phyloP scores from a whole-genome alignment of 1,140 invertebrate genomes.

The Lordiphosa collinella region DNA sequence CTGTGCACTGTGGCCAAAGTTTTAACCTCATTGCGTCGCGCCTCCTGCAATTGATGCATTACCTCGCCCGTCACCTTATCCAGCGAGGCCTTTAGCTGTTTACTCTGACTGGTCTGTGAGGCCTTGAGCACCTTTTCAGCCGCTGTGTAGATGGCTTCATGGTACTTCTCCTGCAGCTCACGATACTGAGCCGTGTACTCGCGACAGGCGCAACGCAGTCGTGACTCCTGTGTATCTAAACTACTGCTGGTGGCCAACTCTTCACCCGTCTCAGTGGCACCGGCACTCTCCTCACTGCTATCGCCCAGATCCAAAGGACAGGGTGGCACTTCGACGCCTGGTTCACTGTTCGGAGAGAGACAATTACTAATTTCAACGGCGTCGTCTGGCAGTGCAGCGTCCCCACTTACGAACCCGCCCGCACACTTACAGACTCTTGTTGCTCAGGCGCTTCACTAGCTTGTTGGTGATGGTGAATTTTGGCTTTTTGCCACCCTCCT shows the following conservation, averaged over 20 bases:
- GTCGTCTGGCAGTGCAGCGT: conserved; percentile 53
- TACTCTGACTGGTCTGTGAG: conserved; percentile 90
- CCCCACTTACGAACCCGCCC: conserved; percentile 11
- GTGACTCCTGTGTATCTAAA: conserved; percentile 84
- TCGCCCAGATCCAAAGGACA: conserved; percentile 68
- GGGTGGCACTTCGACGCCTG: conserved; percentile 71
- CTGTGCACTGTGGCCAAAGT: conserved; percentile 88
- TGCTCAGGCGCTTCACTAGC: conserved; percentile 89
- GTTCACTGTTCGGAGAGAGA: conserved; percentile 70
- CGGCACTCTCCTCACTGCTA: conserved; percentile 78
- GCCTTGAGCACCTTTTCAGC: conserved; percentile 89
- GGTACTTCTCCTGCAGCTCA: conserved; percentile 91
- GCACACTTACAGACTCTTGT: conserved; percentile 88
- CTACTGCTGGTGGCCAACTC: conserved; percentile 80
- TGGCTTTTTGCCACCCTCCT: conserved; percentile 83
- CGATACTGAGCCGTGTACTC: conserved; percentile 88
- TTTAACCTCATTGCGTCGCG: conserved; percentile 92
- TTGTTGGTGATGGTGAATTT: conserved; percentile 88
- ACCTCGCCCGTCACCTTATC: conserved; percentile 91
- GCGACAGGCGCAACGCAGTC: conserved; percentile 83
- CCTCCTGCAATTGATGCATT: conserved; percentile 89
- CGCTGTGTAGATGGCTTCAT: conserved; percentile 87
- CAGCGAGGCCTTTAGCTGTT: conserved; percentile 85
- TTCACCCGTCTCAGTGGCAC: conserved; percentile 44
- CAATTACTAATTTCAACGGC: conserved; percentile 75